Conservation (phyloP, 2,113 vertebrate genomes). For the Malurus cyaneus region DNA sequence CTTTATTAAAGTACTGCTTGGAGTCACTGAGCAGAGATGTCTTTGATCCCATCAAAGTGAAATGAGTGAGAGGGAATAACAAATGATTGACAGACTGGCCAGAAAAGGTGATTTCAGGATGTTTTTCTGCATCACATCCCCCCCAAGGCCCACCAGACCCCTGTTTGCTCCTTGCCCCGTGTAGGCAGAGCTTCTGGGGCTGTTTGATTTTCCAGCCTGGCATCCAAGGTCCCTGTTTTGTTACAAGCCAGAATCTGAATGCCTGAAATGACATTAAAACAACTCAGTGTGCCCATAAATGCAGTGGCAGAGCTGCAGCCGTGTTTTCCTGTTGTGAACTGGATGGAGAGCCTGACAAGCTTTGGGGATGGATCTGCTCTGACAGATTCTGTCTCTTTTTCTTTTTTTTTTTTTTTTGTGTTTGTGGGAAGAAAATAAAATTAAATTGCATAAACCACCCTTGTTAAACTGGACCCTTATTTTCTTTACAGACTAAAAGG, state of each 20-base stretch:
- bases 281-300: not conserved
- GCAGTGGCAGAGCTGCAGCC: not conserved
- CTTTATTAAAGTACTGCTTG: not conserved
- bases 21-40: not conserved
- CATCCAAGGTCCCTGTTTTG: not conserved
- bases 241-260: not conserved
- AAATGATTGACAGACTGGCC: not conserved
- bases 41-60: not conserved
- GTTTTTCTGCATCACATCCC: accelerated
- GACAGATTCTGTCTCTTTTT: not conserved
- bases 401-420: not conserved
- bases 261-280: not conserved
- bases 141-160: accelerated
- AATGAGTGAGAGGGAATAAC: not conserved
- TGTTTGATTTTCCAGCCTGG: not conserved
- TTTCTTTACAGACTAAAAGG: not conserved
- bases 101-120: not conserved
- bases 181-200: accelerated
- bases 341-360: not conserved
- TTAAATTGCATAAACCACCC: not conserved
- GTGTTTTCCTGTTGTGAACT: not conserved
- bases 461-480: not conserved
- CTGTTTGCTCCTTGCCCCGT: not conserved
- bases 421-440: not conserved
- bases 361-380: not conserved